These are phyloP conservation scores for Myrmophylax atrothorax DNA, from an alignment of 2,113 vertebrate species.

Conservation along the genomic window DNA sequence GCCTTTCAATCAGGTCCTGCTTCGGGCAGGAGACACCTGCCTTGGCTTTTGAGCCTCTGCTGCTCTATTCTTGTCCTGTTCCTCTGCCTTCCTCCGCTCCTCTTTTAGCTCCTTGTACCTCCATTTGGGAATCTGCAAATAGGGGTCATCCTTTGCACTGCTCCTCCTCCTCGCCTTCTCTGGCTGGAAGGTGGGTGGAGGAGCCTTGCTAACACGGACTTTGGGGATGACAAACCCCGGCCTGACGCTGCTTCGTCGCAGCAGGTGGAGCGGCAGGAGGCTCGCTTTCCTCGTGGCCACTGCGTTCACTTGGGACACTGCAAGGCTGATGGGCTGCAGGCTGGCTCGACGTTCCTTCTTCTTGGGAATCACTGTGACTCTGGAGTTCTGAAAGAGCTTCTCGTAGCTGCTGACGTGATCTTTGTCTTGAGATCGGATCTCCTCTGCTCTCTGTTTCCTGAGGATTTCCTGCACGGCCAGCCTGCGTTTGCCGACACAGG, in stretches of 20 bases:
- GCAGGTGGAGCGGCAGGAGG: slow-evolving; percentile 83
- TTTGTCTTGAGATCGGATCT: slow-evolving; percentile 67
- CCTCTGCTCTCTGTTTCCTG: slow-evolving; percentile 71
- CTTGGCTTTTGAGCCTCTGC: slow-evolving; percentile 75
- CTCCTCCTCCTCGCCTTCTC: slow-evolving; percentile 78
- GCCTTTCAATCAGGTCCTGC: slow-evolving; percentile 66
- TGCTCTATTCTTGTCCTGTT: slow-evolving; percentile 81
- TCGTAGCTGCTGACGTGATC: slow-evolving; percentile 67
- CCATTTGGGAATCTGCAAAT: slow-evolving; percentile 94
- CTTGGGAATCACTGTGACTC: slow-evolving; percentile 69
- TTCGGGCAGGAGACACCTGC: slow-evolving; percentile 56
- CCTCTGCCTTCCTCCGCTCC: slow-evolving; percentile 87
- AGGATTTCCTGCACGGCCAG: slow-evolving; percentile 89
- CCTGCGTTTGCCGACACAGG: slow-evolving; percentile 85
- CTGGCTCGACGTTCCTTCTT: slow-evolving; percentile 78
- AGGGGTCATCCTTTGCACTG: slow-evolving; percentile 76
- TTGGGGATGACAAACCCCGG: slow-evolving; percentile 87
- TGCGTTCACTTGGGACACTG: background rate
- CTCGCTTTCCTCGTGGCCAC: slow-evolving; percentile 79
- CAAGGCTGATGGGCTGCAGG: slow-evolving; percentile 68
- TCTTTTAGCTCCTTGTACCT: slow-evolving; percentile 95
- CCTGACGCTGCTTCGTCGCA: slow-evolving; percentile 87
- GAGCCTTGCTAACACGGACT: slow-evolving; percentile 89
- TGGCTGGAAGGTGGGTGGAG: slow-evolving; percentile 81
- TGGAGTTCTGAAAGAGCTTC: slow-evolving; percentile 81